Evolutionary conservation across 35 echinoderm and acorn worm species (phyloP).

Genomic region (Apostichopus japonicus): DNA sequence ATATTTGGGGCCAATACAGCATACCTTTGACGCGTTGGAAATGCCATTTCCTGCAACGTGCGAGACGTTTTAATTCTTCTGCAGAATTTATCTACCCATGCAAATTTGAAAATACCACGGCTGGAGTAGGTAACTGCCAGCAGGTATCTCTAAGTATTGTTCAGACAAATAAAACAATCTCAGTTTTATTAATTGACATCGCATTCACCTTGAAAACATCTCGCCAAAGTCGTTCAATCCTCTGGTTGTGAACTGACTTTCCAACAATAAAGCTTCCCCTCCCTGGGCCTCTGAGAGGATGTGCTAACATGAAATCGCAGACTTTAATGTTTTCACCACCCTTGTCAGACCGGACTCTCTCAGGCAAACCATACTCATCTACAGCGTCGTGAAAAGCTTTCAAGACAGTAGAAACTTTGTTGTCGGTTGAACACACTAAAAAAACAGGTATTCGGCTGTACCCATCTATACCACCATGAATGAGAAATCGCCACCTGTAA

Average conservation of each 20-base stretch:
- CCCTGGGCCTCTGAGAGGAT: neutral
- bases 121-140: too few relatives aligned
- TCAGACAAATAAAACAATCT: too few relatives aligned
- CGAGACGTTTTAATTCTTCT: too few relatives aligned
- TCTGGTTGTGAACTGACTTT: constrained; percentile 48
- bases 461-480: neutral
- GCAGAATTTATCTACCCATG: too few relatives aligned
- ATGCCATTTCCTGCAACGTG: too few relatives aligned
- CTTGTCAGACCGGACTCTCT: neutral
- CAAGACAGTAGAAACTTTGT: neutral
- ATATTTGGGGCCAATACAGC: too few relatives aligned
- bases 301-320: neutral
- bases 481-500: neutral
- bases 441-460: neutral
- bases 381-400: constrained; percentile 37
- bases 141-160: too few relatives aligned
- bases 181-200: too few relatives aligned
- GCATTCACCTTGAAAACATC: constrained; percentile 1
- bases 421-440: neutral
- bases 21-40: too few relatives aligned
- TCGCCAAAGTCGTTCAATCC: constrained; percentile 57
- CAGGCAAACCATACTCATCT: constrained; percentile 17
- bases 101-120: too few relatives aligned
- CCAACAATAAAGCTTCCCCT: constrained; percentile 37
- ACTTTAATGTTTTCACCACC: neutral